Base-by-base conservation (phyloP, 2,797 vertebrate genomes). In the Danio aesculapii region DNA sequence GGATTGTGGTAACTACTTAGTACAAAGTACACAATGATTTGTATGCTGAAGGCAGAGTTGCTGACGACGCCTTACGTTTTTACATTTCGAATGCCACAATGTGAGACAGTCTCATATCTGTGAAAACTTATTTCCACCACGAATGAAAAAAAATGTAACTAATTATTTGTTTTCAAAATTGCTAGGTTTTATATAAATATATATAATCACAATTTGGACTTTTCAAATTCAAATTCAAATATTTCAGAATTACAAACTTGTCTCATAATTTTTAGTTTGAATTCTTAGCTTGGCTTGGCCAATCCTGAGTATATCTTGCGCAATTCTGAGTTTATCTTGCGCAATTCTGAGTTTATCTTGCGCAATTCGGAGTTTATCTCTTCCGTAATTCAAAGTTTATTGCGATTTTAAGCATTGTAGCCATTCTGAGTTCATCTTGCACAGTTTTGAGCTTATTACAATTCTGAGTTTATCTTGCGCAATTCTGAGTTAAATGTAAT, bases 1-100 rank as follows among this genome's bases (percentile, higher is more conserved):
- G 14, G 66, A 75, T 81, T 87, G 82, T 84, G 81, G 82, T 83
- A 84, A 83, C 67, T 83, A 79, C 74, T 82, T 70, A 75, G 69
- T 82, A 61, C 76, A 76, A 75, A 85, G 69, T 82, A 61, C 79
- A 76, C 70, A 85, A 83, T 81, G 83, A 76, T 52, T 72, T 75
- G 66, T 61, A 71, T 44, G 12, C 21, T 53, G 64, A 50, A 75
- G 53, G 68, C 19, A 41, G 30, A 50, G 53, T 57, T 52, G 57
- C 43, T 46, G 16, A 73, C 30, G 30, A 30, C 61, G 76, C 81
- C 69, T 83, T 78, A 77, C 2, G 21, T 66, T 81, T 80, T 49
- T 81, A 81, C 70, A 79, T 72, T 79, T 79, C 58, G 53, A 63
- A 63, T 39, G 77, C 67, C 57, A 39, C 69, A 66, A 50, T 41